Evolutionary conservation across 2,888 invertebrate species (phyloP), one percentile per base, ranked within the genome.

Genomic region (Dugesia japonica): DNA sequence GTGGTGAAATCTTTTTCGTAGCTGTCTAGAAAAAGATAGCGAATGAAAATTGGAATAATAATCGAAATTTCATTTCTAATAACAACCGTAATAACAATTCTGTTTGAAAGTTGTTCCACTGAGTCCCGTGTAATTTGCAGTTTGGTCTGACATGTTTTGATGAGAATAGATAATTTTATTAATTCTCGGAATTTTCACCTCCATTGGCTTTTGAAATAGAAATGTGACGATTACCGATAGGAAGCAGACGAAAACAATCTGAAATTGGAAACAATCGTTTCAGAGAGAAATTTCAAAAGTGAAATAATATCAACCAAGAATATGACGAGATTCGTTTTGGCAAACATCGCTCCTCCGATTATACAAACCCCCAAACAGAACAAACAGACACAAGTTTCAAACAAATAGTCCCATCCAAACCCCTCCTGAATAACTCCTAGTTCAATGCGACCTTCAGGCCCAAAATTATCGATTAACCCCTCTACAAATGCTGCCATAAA

Each of bases 401-500:
- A 94, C 38, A 93, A 87, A 85, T 94, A 92, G 78, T 89, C 87
- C 89, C 90, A 93, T 93, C 94, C 92, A 1, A 20, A 72, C 28
- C 76, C 76, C 15, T 76, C 78, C 28, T 42, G 71, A 9, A 79
- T 79, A 1, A 81, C 42, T n/a, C 26, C 73, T 26, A 42, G 73
- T n/a, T 28, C 28, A n/a, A 56, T 56, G 4, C 56, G n/a, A 84
- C 87, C 87, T 80, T 85, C 84, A 31, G 82, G 82, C 20, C 87
- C 87, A 81, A 88, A 87, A 81, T 87, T 87, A 79, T 86, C 86
- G 28, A 87, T 81, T 23, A 98, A 86, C 0, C 94, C 95, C 86
- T 99, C 98, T 26, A 93, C 91, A 84, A 95, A 95, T 28, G 95
- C 98, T 0, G 92, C 89, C 79, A 95, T 90, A 82, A 95, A 97